Percentiles rank a stretch among this genome's conserved stretches.
phyloP scores from a whole-genome alignment of 2,888 invertebrate genomes.

The Machimus atricapillus region DNA sequence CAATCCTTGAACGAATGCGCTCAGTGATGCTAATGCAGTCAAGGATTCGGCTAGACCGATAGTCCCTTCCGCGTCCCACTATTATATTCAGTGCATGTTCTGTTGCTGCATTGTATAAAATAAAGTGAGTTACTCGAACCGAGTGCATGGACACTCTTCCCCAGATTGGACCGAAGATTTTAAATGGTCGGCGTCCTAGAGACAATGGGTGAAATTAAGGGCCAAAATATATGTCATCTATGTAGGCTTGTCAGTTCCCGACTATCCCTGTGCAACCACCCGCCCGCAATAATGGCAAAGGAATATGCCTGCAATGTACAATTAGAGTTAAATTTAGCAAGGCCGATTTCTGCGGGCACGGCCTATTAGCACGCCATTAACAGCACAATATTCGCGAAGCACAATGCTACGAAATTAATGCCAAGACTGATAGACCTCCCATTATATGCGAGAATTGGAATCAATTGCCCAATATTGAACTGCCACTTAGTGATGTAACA shows the following conservation, averaged over 20 bases:
- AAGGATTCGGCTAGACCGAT: background rate
- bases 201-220: conserved; percentile 7
- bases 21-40: conserved; percentile 26
- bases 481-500: background rate
- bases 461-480: background rate
- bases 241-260: background rate
- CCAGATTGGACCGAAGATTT: background rate
- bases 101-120: conserved; percentile 28
- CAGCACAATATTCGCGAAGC: background rate
- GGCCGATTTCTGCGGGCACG: background rate
- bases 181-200: background rate
- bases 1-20: conserved; percentile 15
- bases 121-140: background rate
- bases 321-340: background rate
- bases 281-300: background rate
- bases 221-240: background rate
- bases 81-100: conserved; percentile 18
- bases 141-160: background rate
- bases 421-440: background rate
- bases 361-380: background rate
- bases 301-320: background rate
- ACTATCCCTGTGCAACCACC: background rate
- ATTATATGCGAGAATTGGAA: background rate
- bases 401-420: background rate
- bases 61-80: background rate